Evolutionary conservation across 2,797 vertebrate genomes (phyloP), one percentile per base, ranked within the genome.

Genomic region (Sebastes nivosus): DNA sequence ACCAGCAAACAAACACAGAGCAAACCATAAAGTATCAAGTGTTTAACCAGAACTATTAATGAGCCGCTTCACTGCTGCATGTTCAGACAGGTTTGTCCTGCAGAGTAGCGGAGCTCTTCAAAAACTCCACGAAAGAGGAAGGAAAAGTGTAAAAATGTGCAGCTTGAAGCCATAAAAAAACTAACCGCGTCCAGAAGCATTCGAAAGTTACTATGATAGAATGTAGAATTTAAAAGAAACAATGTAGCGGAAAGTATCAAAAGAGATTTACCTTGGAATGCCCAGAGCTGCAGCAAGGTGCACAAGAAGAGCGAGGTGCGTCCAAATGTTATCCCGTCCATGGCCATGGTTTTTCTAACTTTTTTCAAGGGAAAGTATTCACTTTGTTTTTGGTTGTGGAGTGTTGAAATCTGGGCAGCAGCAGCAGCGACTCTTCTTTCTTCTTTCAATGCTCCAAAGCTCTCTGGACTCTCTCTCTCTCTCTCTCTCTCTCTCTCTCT

Each of bases 221-320:
- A 38, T 13, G 36, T 38, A 38, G 36, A 38, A 38, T 38, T 38
- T 38, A 0, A 38, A 38, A 38, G 36, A 38, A 38, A 38, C 12
- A 38, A 38, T 38, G 36, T 22, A 22, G 54, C 58, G 54, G 29
- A 27, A 78, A 81, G 67, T 74, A 38, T 65, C 16, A 32, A 36
- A 52, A 74, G 30, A 25, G 32, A 71, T 90, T 85, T 86, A 96
- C 95, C 93, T 90, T 92, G 91, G 70, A 94, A 29, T 20, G 81
- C 67, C 81, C 89, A 90, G 36, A 38, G 36, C 8, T 95, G 84
- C 71, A 95, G 92, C 89, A 95, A 95, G 91, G 93, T 94, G 93
- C 94, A 95, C 67, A 74, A 20, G 59, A 94, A 20, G 61, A 94
- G 76, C 84, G 87, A 83, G 79, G 85, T 52, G 85, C 83, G 94